Evolutionary conservation across 2,797 vertebrate genomes (phyloP), one percentile per base, ranked within the genome.

Genomic region (Nannoperca australis): DNA sequence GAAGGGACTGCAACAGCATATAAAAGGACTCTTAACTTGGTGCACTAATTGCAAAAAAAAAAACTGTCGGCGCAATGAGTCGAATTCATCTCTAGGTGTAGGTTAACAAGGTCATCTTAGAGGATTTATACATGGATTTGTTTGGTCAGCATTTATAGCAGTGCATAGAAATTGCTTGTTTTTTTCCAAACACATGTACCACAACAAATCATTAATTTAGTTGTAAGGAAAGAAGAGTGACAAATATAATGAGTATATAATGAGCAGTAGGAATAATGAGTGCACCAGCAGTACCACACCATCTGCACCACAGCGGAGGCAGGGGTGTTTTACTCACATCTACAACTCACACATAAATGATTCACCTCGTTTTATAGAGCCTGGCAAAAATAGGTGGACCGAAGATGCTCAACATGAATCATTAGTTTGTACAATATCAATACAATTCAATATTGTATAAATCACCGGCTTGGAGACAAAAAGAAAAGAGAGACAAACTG

Each of bases 251-350:
- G 79, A 86, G 79, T 76, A 85, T 79, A 85, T 90, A 90, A 92
- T 88, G 88, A 91, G 68, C 65, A 77, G 62, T 66, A 77, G 66
- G 45, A 89, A 81, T 74, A 91, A 91, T 84, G 79, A 89, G 76
- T 11, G 45, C 17, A 4, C 32, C 50, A 54, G 73, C 75, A 73
- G 56, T 50, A 55, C 51, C 59, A 62, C 82, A 79, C 71, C 87
- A 78, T 86, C 83, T 70, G 77, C 44, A 86, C 70, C 77, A 42
- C 76, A 58, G 76, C 70, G 30, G 60, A 71, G 49, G 51, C 60
- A 42, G 40, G 22, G 20, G 44, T 68, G 51, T 61, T 74, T 82
- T 40, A 69, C 79, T 73, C 59, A 78, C 75, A 69, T 74, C 55
- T 54, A 45, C 73, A 60, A 64, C 77, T 73, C 55, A 63, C 61